phyloP scores from a whole-genome alignment of 2,888 invertebrate genomes.

The Diachrysia chrysitis region DNA sequence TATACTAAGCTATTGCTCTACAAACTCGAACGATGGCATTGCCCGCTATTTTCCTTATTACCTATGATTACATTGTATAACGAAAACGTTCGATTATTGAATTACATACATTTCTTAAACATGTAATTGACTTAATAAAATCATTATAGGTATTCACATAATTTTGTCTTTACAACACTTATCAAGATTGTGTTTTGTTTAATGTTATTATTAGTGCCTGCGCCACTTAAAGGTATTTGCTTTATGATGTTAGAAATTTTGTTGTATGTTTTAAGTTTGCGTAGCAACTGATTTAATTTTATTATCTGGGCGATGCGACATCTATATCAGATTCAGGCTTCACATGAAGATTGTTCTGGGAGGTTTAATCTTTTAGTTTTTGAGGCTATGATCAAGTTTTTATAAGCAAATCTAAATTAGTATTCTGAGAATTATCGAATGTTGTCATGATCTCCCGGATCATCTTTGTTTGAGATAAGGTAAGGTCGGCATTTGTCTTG shows the following conservation, averaged over 20 bases:
- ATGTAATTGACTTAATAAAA: conserved; percentile 53
- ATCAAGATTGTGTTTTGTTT: conserved; percentile 28
- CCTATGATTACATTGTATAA: conserved; percentile 44
- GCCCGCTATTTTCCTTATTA: conserved; percentile 45
- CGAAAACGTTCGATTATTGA: conserved; percentile 48
- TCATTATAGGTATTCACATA: conserved; percentile 28
- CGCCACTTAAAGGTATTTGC: background rate
- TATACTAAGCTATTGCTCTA: conserved; percentile 10
- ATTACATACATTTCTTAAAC: conserved; percentile 52
- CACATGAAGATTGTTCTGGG: background rate
- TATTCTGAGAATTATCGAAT: background rate
- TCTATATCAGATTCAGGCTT: background rate
- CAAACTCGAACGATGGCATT: conserved; percentile 25
- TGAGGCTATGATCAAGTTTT: background rate
- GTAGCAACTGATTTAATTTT: background rate
- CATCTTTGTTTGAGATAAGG: too few relatives aligned
- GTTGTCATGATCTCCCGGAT: background rate
- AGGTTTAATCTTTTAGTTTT: background rate
- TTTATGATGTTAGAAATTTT: background rate
- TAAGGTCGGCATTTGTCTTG: background rate
- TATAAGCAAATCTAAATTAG: background rate
- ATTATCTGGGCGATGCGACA: background rate
- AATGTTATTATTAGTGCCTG: conserved; percentile 5
- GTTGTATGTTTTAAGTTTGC: background rate
- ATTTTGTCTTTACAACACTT: conserved; percentile 46